phyloP scores from a whole-genome alignment of 1,140 invertebrate species.

The Himalopsyche phryganea region DNA sequence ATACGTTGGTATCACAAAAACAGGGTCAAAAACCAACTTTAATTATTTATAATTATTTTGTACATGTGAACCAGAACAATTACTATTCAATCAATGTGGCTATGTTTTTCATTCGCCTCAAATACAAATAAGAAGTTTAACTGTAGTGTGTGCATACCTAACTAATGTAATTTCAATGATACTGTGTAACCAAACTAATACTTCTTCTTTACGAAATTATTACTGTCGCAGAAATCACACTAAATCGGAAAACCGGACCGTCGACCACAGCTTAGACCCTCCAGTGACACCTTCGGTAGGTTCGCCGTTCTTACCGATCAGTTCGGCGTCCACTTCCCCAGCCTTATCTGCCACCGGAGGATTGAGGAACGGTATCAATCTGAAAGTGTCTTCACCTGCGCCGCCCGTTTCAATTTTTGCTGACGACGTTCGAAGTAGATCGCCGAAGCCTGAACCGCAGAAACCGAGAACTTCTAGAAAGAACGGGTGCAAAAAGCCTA shows the following conservation, averaged over 20 bases:
- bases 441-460: conserved; percentile 20
- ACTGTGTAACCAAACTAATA: no score
- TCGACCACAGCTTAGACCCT: conserved; percentile 25
- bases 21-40: no score
- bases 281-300: background rate
- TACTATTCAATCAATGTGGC: no score
- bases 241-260: conserved; percentile 31
- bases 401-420: conserved; percentile 5
- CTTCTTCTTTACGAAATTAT: no score
- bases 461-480: conserved; percentile 27
- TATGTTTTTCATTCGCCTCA: no score
- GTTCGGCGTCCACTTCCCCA: conserved; percentile 30
- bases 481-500: conserved; percentile 30
- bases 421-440: conserved; percentile 25
- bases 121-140: no score
- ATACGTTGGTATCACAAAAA: no score
- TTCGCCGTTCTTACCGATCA: conserved; percentile 29
- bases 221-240: conserved; percentile 26
- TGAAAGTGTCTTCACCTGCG: background rate
- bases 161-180: no score
- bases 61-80: no score
- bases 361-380: conserved; percentile 15
- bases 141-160: no score
- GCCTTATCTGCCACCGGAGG: conserved; percentile 9
- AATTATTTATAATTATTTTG: no score